phyloP scores from a whole-genome alignment of 2,888 invertebrate genomes.

The Lumbricus terrestris region DNA sequence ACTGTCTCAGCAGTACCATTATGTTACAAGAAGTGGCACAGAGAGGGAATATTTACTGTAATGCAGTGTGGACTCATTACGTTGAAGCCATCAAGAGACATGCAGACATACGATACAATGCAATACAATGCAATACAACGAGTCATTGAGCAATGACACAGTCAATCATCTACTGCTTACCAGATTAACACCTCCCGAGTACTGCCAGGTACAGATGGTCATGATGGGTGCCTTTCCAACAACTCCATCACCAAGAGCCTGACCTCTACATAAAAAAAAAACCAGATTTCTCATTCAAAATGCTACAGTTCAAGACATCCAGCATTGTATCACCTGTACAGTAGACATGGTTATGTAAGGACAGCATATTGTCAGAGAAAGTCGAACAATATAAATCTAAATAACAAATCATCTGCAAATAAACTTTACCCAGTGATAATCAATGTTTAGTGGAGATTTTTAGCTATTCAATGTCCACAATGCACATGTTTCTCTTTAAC shows the following conservation, averaged over 20 bases:
- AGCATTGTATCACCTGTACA: not conserved
- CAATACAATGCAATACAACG: too few relatives aligned
- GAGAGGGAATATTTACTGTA: too few relatives aligned
- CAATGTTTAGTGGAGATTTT: too few relatives aligned
- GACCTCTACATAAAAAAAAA: constrained; percentile 66
- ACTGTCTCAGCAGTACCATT: too few relatives aligned
- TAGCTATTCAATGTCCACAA: too few relatives aligned
- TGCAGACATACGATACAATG: too few relatives aligned
- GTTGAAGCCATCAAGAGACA: too few relatives aligned
- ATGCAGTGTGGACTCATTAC: too few relatives aligned
- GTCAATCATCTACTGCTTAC: not conserved
- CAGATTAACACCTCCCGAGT: constrained; percentile 81
- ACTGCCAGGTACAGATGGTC: constrained; percentile 93
- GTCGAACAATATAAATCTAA: not conserved
- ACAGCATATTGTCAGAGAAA: not conserved
- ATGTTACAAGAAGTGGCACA: too few relatives aligned
- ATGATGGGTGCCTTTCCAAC: constrained; percentile 92
- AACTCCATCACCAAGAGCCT: constrained; percentile 86
- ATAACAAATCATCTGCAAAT: not conserved
- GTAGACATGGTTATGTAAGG: not conserved
- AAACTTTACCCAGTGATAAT: too few relatives aligned
- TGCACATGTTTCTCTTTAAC: too few relatives aligned
- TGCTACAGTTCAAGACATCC: not conserved
- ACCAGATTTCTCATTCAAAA: not conserved
- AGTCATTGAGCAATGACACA: too few relatives aligned